Conservation (phyloP, 35 echinoderm and acorn worm genomes). For the Chiridota heheva region DNA sequence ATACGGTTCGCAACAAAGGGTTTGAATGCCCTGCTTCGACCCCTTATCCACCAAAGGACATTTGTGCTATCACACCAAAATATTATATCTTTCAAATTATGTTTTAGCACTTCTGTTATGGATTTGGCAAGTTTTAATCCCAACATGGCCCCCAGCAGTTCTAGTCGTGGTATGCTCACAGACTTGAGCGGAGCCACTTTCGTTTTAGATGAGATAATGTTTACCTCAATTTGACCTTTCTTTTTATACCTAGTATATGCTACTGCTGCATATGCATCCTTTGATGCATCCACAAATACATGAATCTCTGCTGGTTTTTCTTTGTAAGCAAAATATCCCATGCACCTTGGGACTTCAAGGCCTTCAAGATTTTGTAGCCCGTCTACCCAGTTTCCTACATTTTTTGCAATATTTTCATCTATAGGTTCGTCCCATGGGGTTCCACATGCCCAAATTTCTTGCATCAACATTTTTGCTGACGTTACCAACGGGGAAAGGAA, state of each 20-base stretch:
- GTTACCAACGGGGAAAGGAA: constrained; percentile 7
- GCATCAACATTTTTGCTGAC: constrained; percentile 11
- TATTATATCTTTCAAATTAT: constrained; percentile 18
- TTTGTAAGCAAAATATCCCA: background rate
- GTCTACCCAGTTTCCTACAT: constrained; percentile 12
- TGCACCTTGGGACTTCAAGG: constrained; percentile 13
- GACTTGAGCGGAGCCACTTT: constrained; percentile 40
- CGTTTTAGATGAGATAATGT: constrained; percentile 24
- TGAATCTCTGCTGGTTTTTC: constrained; percentile 11
- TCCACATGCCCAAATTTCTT: constrained; percentile 5
- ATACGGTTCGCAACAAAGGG: constrained; percentile 34
- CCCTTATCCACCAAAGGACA: constrained; percentile 32
- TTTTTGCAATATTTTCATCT: background rate
- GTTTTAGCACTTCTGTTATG: background rate
- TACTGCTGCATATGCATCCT: constrained; percentile 25
- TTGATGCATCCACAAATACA: constrained; percentile 45
- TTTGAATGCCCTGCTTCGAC: constrained; percentile 7
- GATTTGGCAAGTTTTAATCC: constrained; percentile 20
- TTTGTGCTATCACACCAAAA: constrained; percentile 31
- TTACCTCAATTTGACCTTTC: background rate
- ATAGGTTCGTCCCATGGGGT: constrained; percentile 28
- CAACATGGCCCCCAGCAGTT: constrained; percentile 30
- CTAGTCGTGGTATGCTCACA: constrained; percentile 38
- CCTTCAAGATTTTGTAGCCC: background rate
- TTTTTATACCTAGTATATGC: constrained; percentile 20